phyloP scores from a whole-genome alignment of 2,113 vertebrate species.

The Atractosteus spatula region DNA sequence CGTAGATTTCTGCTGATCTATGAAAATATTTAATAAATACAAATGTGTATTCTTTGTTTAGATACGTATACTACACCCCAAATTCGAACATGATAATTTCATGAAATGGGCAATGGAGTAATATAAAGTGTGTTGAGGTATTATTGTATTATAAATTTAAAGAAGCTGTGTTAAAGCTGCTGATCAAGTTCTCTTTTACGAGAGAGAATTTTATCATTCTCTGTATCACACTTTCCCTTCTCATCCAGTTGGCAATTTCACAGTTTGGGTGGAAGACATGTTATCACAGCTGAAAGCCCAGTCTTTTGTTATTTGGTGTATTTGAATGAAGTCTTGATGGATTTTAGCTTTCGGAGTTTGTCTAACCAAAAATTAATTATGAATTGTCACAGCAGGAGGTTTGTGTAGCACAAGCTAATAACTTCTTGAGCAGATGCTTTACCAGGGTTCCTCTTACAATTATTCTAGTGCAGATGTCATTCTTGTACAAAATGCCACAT shows the following conservation, averaged over 20 bases:
- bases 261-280: too few species aligned
- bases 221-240: constrained; percentile 13
- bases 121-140: constrained; percentile 9
- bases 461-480: neutral
- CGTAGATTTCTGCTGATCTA: too few species aligned
- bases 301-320: too few species aligned
- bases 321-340: too few species aligned
- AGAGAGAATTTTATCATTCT: constrained; percentile 7
- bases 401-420: too few species aligned
- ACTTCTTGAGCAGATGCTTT: neutral
- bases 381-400: too few species aligned
- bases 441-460: neutral
- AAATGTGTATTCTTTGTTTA: too few species aligned
- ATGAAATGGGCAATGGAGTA: constrained; percentile 10
- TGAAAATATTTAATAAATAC: too few species aligned
- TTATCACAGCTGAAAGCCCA: too few species aligned
- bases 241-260: neutral
- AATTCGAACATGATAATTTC: constrained; percentile 4
- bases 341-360: too few species aligned
- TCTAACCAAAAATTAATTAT: too few species aligned
- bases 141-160: constrained; percentile 11
- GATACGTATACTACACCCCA: neutral
- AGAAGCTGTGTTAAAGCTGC: neutral
- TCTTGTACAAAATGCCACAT: neutral
- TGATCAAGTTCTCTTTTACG: too few species aligned